Base-by-base conservation (phyloP, 1,140 invertebrate species). In the Phocides pigmalion region DNA sequence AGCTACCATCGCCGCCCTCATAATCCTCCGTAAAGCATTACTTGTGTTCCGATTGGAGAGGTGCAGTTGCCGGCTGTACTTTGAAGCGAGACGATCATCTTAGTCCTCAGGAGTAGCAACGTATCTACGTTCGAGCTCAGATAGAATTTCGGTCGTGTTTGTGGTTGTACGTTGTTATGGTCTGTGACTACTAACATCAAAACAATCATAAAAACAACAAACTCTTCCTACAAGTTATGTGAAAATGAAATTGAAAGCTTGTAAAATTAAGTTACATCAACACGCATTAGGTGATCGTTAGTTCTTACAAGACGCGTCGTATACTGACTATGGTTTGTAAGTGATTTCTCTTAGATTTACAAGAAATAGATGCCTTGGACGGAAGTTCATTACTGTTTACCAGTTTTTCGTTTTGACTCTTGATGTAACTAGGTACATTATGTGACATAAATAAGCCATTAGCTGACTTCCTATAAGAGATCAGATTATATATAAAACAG, bases 381-480 rank as follows among this genome's bases (percentile, higher is more conserved):
- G 53, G 53, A 58, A 58, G 53, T 42, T 58, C 39, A 58, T 58
- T 58, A 58, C 6, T 5, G 37, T 16, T 42, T 28, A 42, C 41
- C 20, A 16, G 53, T 58, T 58, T 58, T 58, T 58, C 39, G 39
- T 44, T 12, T 28, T 19, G 32, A 39, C 12, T 44, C 20, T 58
- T 25, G 14, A 58, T 32, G 20, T 25, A 42, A 42, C 53, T 20
- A 28, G 44, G 25, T n/a, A n/a, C 17, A 42, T 20, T 25, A 56
- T 56, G 44, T 56, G 53, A 56, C 39, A 56, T 56, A 56, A 56
- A 39, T 58, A 58, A 58, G 53, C 14, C 53, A 58, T 58, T 58
- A 58, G 22, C 20, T 28, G 20, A 28, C 20, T 49, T 25, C 22
- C 25, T 28, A 22, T 28, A 20, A 15, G n/a, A 5, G 12, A 3